Base-by-base conservation (phyloP, 2,888 invertebrate genomes). In the Pedicia rivosa region DNA sequence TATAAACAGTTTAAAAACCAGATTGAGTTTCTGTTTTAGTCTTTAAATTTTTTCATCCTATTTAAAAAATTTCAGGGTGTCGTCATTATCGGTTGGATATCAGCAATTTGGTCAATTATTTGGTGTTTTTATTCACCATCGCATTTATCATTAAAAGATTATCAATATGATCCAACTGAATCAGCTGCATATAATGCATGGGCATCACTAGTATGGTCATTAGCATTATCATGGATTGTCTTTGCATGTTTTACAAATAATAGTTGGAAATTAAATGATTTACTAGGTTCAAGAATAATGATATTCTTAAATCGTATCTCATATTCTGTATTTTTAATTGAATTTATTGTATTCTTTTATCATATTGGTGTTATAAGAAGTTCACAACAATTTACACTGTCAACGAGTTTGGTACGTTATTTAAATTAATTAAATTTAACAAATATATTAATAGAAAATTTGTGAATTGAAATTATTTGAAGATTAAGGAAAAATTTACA, bases 341-440 rank as follows among this genome's bases (percentile, higher is more conserved):
- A 73, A 52, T 78, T 76, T 48, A 61, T 72, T 14, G 67, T 78
- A 31, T 75, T 74, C 47, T 68, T 78, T 41, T 73, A 74, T 43
- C 70, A 69, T 35, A 68, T 72, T 15, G 78, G 70, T 31, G 68
- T 66, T n/a, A 64, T 67, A 2, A 68, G 68, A 48, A 69, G 70
- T 30, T 60, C 74, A 1, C 63, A 62, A 12, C 70, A 71, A 54
- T 76, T 75, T 52, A 65, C 67, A 26, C 37, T 71, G 17, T 52
- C 63, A 29, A 65, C 63, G 29, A 65, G 67, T 50, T 52, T 70
- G 56, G 78, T 78, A 62, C 64, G 68, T 50, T 25, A 19, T 15
- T 13, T 4, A n/a, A 17, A 12, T 19, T 9, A 33, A 7, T 12
- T 16, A 14, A n/a, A 26, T 5, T 5, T 12, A 14, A 34, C 19